Evolutionary conservation across 2,888 invertebrate species (phyloP).

Genomic region (Cynaeus angustus): DNA sequence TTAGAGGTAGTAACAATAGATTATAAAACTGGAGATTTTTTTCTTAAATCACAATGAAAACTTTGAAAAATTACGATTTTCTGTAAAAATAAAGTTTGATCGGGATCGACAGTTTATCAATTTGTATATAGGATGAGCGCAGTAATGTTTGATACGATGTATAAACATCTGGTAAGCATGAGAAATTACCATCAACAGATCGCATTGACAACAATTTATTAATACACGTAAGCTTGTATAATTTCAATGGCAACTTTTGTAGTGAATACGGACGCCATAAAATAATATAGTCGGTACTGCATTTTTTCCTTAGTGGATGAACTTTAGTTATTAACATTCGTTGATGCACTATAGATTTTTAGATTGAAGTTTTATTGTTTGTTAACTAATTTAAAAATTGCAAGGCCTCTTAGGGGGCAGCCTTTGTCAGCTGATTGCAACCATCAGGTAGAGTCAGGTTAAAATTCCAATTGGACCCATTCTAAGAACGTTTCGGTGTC

Average conservation of each 20-base stretch:
- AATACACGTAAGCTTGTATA: not conserved
- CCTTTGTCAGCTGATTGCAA: constrained; percentile 41
- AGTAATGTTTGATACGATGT: not conserved
- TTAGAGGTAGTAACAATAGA: not conserved
- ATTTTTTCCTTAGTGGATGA: too few species aligned
- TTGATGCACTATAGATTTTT: not conserved
- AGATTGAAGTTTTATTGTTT: constrained; percentile 11
- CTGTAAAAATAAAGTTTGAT: too few species aligned
- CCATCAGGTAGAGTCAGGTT: constrained; percentile 46
- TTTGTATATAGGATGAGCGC: not conserved
- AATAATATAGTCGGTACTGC: constrained; percentile 7
- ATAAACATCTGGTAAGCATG: not conserved
- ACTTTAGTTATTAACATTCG: not conserved
- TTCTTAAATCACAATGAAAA: too few species aligned
- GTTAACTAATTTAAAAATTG: constrained; percentile 19
- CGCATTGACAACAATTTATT: constrained; percentile 13
- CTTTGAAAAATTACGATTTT: too few species aligned
- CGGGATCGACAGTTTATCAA: not conserved
- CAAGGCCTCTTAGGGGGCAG: constrained; percentile 31
- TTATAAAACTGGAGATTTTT: too few species aligned
- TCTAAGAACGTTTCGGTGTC: constrained; percentile 44
- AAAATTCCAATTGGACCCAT: constrained; percentile 50
- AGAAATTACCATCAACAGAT: not conserved
- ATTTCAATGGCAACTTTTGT: constrained; percentile 2
- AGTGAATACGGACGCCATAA: constrained; percentile 1